These are phyloP conservation scores for Galemys pyrenaicus DNA, from an alignment of 2,113 vertebrate genomes.

Conservation along the genomic window DNA sequence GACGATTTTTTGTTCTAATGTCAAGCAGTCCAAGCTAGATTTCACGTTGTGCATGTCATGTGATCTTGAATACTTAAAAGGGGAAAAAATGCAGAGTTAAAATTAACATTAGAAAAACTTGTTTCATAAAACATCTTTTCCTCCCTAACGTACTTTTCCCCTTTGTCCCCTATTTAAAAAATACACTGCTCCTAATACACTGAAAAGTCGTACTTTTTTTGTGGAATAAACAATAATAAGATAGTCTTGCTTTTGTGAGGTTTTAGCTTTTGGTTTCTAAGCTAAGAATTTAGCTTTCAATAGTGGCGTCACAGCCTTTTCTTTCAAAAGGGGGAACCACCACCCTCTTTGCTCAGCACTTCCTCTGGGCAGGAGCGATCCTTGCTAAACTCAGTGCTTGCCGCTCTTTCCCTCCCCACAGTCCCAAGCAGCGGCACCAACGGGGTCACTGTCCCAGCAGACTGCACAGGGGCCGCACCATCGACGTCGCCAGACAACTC, in stretches of 20 bases:
- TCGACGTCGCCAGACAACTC: constrained; percentile 86
- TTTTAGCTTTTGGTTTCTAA: background rate
- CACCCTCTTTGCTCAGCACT: background rate
- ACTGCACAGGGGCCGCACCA: constrained; percentile 78
- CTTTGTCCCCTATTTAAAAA: background rate
- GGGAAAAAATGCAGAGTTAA: background rate
- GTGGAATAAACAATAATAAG: background rate
- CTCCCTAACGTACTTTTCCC: background rate
- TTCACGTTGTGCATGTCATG: background rate
- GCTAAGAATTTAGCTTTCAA: background rate
- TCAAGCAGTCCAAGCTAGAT: background rate
- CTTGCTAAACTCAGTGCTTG: background rate
- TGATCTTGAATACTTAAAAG: background rate
- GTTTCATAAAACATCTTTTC: background rate
- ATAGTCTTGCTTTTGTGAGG: background rate
- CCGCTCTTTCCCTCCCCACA: background rate
- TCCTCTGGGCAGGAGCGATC: too few species aligned
- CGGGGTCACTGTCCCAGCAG: constrained; percentile 91
- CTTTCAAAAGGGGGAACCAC: background rate
- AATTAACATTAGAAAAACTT: background rate
- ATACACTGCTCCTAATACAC: background rate
- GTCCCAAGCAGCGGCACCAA: constrained; percentile 96
- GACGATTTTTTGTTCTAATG: background rate
- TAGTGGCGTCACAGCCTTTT: background rate
- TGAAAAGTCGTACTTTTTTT: background rate